Evolutionary conservation across 35 echinoderm and acorn worm species (phyloP).

Genomic region (Acanthaster planci): DNA sequence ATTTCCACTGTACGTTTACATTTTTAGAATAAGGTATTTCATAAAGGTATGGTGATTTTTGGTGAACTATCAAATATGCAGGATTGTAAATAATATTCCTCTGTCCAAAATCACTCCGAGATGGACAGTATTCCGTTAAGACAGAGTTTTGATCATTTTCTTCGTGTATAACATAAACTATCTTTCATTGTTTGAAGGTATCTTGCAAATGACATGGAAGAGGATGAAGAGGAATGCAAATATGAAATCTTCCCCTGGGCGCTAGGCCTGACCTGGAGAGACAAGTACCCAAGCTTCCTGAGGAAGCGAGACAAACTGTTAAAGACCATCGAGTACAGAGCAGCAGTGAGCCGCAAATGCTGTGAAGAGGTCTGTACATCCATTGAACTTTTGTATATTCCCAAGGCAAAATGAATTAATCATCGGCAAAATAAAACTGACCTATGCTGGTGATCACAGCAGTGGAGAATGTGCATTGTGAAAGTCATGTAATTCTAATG

Average conservation of each 20-base stretch:
- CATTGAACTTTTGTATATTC: not conserved
- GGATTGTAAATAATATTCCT: no score
- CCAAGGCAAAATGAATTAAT: no score
- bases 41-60: no score
- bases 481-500: no score
- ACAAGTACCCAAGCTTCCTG: constrained; percentile 87
- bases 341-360: constrained; percentile 92
- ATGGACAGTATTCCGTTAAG: no score
- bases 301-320: constrained; percentile 75
- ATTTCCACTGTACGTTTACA: no score
- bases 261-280: constrained; percentile 80
- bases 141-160: no score
- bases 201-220: constrained; percentile 98
- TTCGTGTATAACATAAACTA: no score
- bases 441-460: not conserved
- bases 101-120: no score
- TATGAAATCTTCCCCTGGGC: constrained; percentile 99
- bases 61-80: no score
- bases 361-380: constrained; percentile 86
- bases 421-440: not conserved
- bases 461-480: no score
- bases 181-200: constrained; percentile 47
- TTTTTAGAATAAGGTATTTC: no score
- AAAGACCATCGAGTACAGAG: constrained; percentile 84
- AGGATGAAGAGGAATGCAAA: constrained; percentile 98